phyloP scores from a whole-genome alignment of 2,888 invertebrate genomes.

The Lucinisca nassula region DNA sequence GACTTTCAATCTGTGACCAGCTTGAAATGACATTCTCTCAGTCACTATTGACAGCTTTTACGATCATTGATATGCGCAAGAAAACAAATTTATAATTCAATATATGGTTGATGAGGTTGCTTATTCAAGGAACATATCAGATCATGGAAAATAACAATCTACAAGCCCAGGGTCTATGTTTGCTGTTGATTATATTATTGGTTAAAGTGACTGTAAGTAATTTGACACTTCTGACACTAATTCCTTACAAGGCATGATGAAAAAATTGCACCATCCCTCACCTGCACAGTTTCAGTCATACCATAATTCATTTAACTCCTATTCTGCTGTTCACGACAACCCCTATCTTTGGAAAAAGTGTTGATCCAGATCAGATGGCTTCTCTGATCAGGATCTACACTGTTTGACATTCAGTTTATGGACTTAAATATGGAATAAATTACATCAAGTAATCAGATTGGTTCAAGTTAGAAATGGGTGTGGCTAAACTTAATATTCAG shows the following conservation, averaged over 20 bases:
- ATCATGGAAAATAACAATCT: not conserved
- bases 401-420: too few species aligned
- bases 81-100: conserved; percentile 12
- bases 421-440: too few species aligned
- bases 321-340: too few species aligned
- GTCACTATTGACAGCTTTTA: not conserved
- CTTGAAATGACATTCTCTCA: conserved; percentile 12
- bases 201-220: conserved; percentile 13
- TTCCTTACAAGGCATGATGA: not conserved
- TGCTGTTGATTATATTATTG: not conserved
- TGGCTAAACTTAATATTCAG: too few species aligned
- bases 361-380: too few species aligned
- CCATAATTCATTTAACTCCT: too few species aligned
- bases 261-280: not conserved
- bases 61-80: conserved; percentile 1
- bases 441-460: too few species aligned
- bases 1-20: not conserved
- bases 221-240: conserved; percentile 9
- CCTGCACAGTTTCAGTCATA: not conserved
- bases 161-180: not conserved
- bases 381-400: too few species aligned
- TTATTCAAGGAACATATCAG: not conserved
- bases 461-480: too few species aligned
- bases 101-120: conserved; percentile 1
- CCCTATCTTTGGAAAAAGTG: too few species aligned